Evolutionary conservation across 2,888 invertebrate species (phyloP).

Genomic region (Agapostemon virescens): DNA sequence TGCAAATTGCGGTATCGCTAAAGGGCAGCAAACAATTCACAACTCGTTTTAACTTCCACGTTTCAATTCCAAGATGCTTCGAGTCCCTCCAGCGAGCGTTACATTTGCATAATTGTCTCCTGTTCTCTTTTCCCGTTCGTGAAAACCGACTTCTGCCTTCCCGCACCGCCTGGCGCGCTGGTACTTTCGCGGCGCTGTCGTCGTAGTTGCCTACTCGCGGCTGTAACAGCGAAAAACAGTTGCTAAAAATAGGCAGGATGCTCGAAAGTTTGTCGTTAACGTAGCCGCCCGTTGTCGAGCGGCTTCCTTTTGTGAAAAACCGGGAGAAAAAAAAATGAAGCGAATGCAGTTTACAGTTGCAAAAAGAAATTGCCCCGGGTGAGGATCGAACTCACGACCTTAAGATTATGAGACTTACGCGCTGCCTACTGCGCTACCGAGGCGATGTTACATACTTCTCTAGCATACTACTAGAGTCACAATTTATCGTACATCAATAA

Average conservation of each 20-base stretch:
- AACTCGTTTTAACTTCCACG: conserved; percentile 75
- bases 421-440: conserved; percentile 78
- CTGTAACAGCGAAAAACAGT: background rate
- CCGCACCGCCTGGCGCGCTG: background rate
- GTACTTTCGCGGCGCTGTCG: background rate
- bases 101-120: conserved; percentile 72
- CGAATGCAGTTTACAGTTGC: background rate
- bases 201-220: background rate
- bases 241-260: too few species aligned
- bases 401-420: conserved; percentile 81
- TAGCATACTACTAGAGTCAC: background rate
- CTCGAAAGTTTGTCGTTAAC: background rate
- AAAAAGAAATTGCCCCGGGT: conserved; percentile 86
- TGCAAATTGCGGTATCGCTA: conserved; percentile 76
- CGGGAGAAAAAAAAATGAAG: background rate
- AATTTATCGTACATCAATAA: background rate
- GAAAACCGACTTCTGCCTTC: conserved; percentile 22
- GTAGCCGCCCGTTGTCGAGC: background rate
- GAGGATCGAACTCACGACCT: conserved; percentile 98
- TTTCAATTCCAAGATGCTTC: conserved; percentile 70
- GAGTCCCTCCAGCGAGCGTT: conserved; percentile 55
- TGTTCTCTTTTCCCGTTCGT: conserved; percentile 49
- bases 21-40: conserved; percentile 77
- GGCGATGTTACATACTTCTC: conserved; percentile 35
- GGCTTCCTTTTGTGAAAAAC: background rate